phyloP scores from a whole-genome alignment of 1,140 invertebrate species.

The Apis dorsata region DNA sequence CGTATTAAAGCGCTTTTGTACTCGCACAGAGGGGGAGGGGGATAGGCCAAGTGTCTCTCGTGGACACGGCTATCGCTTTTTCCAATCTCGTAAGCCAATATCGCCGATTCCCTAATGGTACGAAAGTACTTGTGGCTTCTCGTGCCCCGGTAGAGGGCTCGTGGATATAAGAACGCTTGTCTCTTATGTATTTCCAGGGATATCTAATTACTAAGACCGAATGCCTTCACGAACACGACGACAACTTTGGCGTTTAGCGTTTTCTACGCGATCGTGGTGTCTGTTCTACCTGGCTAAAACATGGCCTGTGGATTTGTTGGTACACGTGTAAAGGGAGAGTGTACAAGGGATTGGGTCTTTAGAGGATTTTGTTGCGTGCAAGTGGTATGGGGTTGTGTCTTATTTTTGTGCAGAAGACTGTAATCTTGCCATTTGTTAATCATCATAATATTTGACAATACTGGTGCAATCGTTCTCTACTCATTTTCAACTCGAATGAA shows the following conservation, averaged over 20 bases:
- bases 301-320: neutral
- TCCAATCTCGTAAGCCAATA: conserved; percentile 69
- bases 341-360: neutral
- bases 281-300: neutral
- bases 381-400: neutral
- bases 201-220: conserved; percentile 76
- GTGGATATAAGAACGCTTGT: conserved; percentile 31
- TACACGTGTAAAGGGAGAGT: conserved; percentile 8
- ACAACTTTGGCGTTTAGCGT: conserved; percentile 16
- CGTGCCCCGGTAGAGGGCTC: conserved; percentile 42
- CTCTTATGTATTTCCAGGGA: conserved; percentile 74
- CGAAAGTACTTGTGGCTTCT: conserved; percentile 23
- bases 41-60: conserved; percentile 12
- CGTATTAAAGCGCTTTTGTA: neutral
- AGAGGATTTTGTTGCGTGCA: neutral
- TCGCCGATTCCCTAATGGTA: conserved; percentile 62
- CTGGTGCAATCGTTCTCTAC: no score
- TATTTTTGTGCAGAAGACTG: neutral
- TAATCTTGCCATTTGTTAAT: no score
- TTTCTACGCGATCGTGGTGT: conserved; percentile 13
- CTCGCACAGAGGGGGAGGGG: neutral
- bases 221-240: conserved; percentile 59
- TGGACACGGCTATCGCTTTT: conserved; percentile 62
- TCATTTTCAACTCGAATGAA: no score
- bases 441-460: no score